Conservation (phyloP, 2,888 invertebrate species). For the Noctua janthina region DNA sequence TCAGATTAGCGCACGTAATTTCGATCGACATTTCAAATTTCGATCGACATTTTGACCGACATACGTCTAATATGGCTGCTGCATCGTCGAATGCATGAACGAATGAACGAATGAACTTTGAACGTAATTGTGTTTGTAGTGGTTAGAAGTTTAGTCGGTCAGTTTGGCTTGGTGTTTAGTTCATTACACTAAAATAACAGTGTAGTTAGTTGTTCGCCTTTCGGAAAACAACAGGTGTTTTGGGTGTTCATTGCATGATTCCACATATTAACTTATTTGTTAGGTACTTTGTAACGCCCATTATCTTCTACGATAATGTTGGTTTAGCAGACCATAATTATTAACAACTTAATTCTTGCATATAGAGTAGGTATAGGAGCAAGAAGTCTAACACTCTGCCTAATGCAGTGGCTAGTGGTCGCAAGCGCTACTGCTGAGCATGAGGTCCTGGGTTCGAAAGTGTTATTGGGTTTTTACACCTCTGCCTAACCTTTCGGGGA, state of each 20-base stretch:
- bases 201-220: not conserved
- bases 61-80: conserved; percentile 13
- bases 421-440: too few relatives aligned
- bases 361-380: too few relatives aligned
- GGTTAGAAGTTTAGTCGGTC: conserved; percentile 1
- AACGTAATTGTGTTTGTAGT: conserved; percentile 11
- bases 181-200: not conserved
- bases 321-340: not conserved
- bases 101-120: conserved; percentile 19
- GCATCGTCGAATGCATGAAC: conserved; percentile 1
- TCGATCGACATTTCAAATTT: conserved; percentile 7
- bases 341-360: too few relatives aligned
- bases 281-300: not conserved
- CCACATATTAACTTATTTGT: not conserved
- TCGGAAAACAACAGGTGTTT: not conserved
- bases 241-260: not conserved
- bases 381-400: too few relatives aligned
- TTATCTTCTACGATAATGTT: not conserved
- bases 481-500: too few relatives aligned
- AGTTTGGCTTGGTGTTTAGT: not conserved
- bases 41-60: conserved; percentile 19
- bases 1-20: conserved; percentile 11
- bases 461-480: too few relatives aligned
- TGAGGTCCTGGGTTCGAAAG: too few relatives aligned
- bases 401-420: too few relatives aligned